Percentiles rank a stretch among this genome's conserved stretches.
These are phyloP conservation scores for Centrocercus urophasianus DNA, from an alignment of 2,113 vertebrate genomes.

Conservation along the genomic window DNA sequence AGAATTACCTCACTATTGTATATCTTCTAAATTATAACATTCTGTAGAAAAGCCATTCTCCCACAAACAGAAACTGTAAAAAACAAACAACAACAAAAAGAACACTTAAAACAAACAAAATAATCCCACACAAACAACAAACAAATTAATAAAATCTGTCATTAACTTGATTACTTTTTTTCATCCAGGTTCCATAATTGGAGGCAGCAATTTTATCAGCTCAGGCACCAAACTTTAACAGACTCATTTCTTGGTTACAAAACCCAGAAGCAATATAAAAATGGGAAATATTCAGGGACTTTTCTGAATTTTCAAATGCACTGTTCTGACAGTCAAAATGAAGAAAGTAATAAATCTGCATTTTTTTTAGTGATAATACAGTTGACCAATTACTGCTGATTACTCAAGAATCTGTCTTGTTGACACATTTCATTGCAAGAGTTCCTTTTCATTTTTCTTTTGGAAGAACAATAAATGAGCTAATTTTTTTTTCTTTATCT, in stretches of 20 bases:
- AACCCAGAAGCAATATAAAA: not conserved
- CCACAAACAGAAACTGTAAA: not conserved
- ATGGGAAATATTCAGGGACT: not conserved
- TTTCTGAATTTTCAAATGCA: not conserved
- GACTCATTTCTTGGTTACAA: not conserved
- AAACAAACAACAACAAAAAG: not conserved
- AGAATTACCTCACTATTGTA: not conserved
- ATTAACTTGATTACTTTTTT: not conserved
- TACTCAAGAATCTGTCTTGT: not conserved
- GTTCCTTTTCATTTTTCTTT: not conserved
- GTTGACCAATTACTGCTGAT: not conserved
- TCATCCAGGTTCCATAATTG: not conserved
- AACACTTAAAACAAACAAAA: not conserved
- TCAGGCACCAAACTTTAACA: not conserved
- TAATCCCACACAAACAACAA: not conserved
- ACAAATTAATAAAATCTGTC: not conserved
- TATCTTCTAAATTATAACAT: not conserved
- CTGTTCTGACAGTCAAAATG: not conserved
- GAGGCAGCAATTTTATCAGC: not conserved
- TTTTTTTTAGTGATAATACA: not conserved
- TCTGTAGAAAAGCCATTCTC: not conserved
- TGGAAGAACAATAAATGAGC: not conserved
- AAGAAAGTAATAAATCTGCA: not conserved
- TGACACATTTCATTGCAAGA: not conserved
- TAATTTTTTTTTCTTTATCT: not conserved